A percentile compares a stretch with the other conserved stretches of the same genome.
Conservation (phyloP, 2,113 vertebrate species). For the Notechis scutatus region DNA sequence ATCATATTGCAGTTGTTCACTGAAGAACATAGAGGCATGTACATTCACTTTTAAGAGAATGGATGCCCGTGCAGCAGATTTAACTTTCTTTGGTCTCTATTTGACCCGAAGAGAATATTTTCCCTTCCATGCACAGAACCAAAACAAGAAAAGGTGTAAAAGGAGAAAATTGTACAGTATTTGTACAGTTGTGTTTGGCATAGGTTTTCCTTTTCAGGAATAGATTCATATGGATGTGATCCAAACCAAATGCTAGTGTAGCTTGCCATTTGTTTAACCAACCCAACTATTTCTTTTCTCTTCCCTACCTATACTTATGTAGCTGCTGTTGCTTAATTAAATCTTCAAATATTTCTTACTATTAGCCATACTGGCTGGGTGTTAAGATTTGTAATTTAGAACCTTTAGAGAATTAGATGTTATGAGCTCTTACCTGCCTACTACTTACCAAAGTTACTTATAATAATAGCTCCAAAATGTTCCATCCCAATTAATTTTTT, state of each 20-base stretch:
- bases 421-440: background rate
- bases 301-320: background rate
- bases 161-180: background rate
- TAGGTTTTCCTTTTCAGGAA: background rate
- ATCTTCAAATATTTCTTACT: background rate
- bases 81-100: background rate
- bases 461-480: background rate
- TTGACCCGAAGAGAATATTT: background rate
- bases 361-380: background rate
- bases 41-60: background rate
- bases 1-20: background rate
- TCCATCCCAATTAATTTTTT: background rate
- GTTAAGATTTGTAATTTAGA: background rate
- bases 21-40: background rate
- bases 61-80: background rate
- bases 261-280: background rate
- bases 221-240: background rate
- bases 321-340: background rate
- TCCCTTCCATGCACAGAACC: background rate
- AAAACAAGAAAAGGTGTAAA: background rate
- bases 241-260: background rate
- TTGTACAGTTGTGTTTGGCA: background rate
- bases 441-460: background rate
- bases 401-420: background rate
- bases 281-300: background rate